Percentiles rank a stretch among this genome's conserved stretches.
phyloP scores from a whole-genome alignment of 2,113 vertebrate species.

The Probosciger aterrimus region DNA sequence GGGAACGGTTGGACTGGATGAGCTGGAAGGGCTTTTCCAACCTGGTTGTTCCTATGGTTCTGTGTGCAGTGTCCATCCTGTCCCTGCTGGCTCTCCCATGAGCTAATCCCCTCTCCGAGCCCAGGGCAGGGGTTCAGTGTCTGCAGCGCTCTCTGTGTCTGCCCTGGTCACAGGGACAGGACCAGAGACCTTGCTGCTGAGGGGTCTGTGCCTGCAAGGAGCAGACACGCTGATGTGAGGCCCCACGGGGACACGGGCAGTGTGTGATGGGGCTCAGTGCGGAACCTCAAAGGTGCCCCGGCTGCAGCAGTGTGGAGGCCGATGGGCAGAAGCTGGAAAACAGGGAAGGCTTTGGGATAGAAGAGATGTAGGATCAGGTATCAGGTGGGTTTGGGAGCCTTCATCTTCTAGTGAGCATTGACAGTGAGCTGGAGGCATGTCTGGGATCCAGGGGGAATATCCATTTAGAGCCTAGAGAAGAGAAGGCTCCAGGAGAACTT shows the following conservation, averaged over 20 bases:
- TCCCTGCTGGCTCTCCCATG: neutral
- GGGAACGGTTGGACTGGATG: no score
- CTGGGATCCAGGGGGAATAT: neutral
- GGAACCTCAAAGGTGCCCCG: neutral
- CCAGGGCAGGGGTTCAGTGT: neutral
- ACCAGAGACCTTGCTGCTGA: neutral
- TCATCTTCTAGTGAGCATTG: neutral
- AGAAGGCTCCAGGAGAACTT: neutral
- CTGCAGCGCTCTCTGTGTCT: rapidly evolving
- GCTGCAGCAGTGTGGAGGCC: neutral
- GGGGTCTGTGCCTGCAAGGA: neutral
- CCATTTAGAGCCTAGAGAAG: neutral
- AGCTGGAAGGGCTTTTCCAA: neutral
- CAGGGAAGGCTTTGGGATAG: neutral
- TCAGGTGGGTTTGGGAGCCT: no score
- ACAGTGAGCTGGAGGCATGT: neutral
- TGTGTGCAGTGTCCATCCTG: neutral
- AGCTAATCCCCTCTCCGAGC: neutral
- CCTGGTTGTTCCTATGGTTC: neutral
- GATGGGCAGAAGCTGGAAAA: neutral
- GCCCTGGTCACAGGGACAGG: rapidly evolving
- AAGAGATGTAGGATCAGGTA: rapidly evolving
- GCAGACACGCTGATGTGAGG: neutral
- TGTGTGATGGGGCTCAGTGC: no score
- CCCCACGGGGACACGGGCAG: neutral